Evolutionary conservation across 53 echinoderm and acorn worm species (phyloP).

Genomic region (Echinarachnius parma): DNA sequence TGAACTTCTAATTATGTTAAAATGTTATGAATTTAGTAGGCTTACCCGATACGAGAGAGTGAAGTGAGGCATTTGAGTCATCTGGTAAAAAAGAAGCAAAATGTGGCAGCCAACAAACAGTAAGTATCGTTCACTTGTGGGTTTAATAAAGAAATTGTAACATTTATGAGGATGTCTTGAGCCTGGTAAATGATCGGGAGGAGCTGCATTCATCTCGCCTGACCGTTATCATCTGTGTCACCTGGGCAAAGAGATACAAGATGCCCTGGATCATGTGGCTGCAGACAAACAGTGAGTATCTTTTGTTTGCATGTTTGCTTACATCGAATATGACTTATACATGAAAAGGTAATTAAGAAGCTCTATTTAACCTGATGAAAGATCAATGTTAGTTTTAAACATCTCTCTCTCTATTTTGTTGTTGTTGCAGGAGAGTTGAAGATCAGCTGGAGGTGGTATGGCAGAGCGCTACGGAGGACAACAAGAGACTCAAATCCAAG

Average conservation of each 20-base stretch:
- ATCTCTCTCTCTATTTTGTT: neutral
- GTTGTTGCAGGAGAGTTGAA: conserved; percentile 71
- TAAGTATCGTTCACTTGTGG: too few relatives aligned
- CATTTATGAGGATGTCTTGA: conserved; percentile 51
- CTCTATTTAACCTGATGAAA: too few relatives aligned
- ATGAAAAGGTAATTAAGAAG: too few relatives aligned
- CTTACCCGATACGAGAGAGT: conserved; percentile 83
- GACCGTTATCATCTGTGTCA: conserved; percentile 68
- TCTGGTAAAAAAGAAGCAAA: conserved; percentile 75
- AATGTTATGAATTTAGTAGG: too few relatives aligned
- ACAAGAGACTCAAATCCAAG: conserved; percentile 80
- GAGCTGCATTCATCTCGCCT: conserved; percentile 63
- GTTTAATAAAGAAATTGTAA: too few relatives aligned
- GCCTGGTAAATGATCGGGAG: conserved; percentile 69
- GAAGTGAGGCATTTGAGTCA: conserved; percentile 76
- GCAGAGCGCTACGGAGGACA: conserved; percentile 88
- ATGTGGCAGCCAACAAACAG: conserved; percentile 75
- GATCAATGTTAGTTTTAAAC: too few relatives aligned
- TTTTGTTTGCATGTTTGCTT: too few relatives aligned
- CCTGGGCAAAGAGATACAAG: conserved; percentile 74
- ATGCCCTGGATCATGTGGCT: conserved; percentile 65
- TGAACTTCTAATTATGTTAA: too few relatives aligned
- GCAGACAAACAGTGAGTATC: conserved; percentile 76
- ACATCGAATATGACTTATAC: too few relatives aligned
- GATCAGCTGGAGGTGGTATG: conserved; percentile 91